Evolutionary conservation across 2,888 invertebrate species (phyloP).

Genomic region (Drosophila incognita): DNA sequence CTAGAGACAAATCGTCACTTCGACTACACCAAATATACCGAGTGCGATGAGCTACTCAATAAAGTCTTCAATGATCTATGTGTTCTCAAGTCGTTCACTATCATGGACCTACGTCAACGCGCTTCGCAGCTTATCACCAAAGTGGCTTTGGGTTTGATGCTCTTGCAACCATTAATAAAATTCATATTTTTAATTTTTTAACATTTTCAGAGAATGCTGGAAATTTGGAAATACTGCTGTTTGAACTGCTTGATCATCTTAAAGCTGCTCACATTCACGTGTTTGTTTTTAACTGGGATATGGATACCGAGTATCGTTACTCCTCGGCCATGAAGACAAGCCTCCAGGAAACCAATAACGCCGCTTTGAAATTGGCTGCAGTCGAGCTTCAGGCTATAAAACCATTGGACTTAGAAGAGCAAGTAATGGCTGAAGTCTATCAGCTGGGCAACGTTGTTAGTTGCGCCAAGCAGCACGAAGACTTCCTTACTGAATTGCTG

Average conservation of each 20-base stretch:
- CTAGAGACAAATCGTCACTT: constrained; percentile 66
- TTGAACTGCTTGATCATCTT: constrained; percentile 61
- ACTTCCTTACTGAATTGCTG: constrained; percentile 51
- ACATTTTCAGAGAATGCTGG: constrained; percentile 57
- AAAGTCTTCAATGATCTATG: constrained; percentile 10
- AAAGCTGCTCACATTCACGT: constrained; percentile 70
- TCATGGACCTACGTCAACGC: constrained; percentile 70
- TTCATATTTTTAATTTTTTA: background rate
- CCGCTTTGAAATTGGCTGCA: constrained; percentile 33
- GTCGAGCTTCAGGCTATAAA: constrained; percentile 2
- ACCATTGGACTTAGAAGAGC: constrained; percentile 34
- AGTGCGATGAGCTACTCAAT: constrained; percentile 64
- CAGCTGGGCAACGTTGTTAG: constrained; percentile 35
- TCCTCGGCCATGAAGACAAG: constrained; percentile 52
- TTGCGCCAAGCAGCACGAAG: constrained; percentile 47
- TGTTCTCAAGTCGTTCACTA: constrained; percentile 44
- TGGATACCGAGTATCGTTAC: constrained; percentile 71
- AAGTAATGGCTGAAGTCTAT: constrained; percentile 30
- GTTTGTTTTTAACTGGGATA: constrained; percentile 76
- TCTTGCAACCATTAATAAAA: background rate
- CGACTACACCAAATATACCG: constrained; percentile 62
- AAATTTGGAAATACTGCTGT: constrained; percentile 55
- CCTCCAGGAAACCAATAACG: constrained; percentile 28
- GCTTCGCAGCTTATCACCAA: constrained; percentile 52
- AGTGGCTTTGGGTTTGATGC: constrained; percentile 48